These are phyloP conservation scores for Climacteris rufus DNA, from an alignment of 2,113 vertebrate species.

Conservation along the genomic window DNA sequence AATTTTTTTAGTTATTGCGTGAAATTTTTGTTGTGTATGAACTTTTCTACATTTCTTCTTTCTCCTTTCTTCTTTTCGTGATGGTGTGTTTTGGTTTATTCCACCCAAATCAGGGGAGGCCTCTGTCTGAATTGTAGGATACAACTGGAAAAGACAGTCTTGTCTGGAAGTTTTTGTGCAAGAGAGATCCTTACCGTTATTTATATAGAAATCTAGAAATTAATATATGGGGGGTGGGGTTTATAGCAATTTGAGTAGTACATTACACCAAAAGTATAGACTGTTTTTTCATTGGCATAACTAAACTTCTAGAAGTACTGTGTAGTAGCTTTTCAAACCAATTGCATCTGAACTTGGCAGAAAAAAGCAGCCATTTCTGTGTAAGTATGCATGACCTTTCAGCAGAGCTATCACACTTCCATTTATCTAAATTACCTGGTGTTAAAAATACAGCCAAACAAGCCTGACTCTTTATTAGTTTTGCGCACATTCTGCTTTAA, in stretches of 20 bases:
- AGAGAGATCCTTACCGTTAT: neutral
- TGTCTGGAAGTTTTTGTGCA: neutral
- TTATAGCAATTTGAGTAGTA: neutral
- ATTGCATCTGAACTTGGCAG: neutral
- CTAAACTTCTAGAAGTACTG: neutral
- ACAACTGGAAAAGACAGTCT: neutral
- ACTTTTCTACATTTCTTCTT: neutral
- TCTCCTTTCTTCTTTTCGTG: neutral
- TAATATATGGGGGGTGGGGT: accelerated
- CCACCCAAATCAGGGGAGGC: neutral
- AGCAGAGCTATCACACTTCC: neutral
- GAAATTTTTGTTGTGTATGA: neutral
- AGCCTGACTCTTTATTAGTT: neutral
- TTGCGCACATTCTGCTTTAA: neutral
- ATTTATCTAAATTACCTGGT: slow-evolving; percentile 24
- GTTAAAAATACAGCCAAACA: slow-evolving; percentile 18
- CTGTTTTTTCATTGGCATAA: neutral
- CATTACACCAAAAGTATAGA: neutral
- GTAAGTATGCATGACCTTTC: neutral
- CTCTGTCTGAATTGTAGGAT: neutral
- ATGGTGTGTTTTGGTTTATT: neutral
- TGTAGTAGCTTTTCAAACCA: neutral
- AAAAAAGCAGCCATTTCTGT: neutral
- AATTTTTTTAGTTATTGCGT: neutral
- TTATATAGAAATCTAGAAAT: neutral